Conservation (phyloP, 2,797 vertebrate species). For the Neopelma chrysocephalum region DNA sequence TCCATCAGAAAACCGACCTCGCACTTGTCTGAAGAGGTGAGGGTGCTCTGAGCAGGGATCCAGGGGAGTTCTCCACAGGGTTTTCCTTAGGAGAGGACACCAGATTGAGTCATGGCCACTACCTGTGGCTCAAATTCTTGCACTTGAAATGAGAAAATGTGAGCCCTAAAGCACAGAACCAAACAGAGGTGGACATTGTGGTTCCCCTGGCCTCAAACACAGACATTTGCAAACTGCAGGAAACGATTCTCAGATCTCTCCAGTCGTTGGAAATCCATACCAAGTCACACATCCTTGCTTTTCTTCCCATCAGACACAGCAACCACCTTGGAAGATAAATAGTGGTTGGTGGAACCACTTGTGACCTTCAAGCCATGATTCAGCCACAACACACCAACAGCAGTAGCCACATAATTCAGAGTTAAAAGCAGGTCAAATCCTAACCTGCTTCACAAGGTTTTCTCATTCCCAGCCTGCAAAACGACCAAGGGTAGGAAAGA, state of each 20-base stretch:
- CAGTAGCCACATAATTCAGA: not conserved
- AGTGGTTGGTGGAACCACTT: not conserved
- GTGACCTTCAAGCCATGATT: not conserved
- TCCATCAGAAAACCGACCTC: not conserved
- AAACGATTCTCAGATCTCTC: not conserved
- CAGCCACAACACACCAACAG: not conserved
- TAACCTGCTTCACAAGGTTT: not conserved
- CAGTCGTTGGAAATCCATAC: not conserved
- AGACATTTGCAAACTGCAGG: not conserved
- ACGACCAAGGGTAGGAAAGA: not conserved
- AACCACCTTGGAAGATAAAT: not conserved
- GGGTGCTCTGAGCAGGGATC: not conserved
- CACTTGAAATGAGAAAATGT: not conserved
- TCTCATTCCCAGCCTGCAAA: not conserved
- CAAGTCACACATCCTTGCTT: not conserved
- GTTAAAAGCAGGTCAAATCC: not conserved
- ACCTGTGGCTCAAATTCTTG: not conserved
- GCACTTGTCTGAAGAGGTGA: not conserved
- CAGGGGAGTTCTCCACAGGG: not conserved
- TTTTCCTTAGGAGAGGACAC: not conserved
- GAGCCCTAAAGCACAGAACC: not conserved
- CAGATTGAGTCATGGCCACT: not conserved
- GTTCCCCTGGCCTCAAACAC: rapidly evolving
- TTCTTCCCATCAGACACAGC: not conserved
- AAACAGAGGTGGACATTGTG: not conserved